Base-by-base conservation (phyloP, 2,113 vertebrate species). In the Cephalopterus ornatus region DNA sequence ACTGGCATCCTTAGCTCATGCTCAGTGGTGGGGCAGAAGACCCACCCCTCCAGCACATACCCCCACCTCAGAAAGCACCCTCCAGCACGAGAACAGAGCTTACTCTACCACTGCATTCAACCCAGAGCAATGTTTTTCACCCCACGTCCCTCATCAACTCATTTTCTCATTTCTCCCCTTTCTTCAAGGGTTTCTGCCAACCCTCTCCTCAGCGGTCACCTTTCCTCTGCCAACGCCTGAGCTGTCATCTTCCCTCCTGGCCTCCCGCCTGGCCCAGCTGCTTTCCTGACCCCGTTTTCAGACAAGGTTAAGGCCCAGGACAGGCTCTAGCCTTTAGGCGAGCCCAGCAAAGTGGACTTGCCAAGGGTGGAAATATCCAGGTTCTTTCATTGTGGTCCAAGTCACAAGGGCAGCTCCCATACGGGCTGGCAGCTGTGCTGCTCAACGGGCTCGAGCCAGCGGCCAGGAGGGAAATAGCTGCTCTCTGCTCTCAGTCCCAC, bases 241-340 rank as follows among this genome's bases (percentile, higher is more conserved):
- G 66, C 74, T 93, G 66, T 55, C 91, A 87, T 32, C 58, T 72
- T 72, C 73, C 62, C 62, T 90, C 71, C 92, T 94, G 95, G 96
- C 81, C 67, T 93, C 44, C 62, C 47, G 94, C 94, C 94, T 9
- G 10, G 85, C 85, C 85, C 94, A 95, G 82, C 81, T 96, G 92
- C 83, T 97, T 92, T 91, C 68, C 88, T 93, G 94, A 94, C 92
- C 95, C 85, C 79, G 14, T 93, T 93, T 96, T 70, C 62, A 89
- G 81, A 59, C 52, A 88, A 92, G 82, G 90, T 86, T 88, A 83
- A 93, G 83, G 91, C 58, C 63, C 19, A 74, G 85, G 92, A 89
- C 53, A 39, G 41, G 84, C 81, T 95, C 62, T 68, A 85, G 87
- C 77, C 92, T 96, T 88, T 75, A 87, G 92, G 70, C 9, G 16